phyloP scores from a whole-genome alignment of 2,888 invertebrate genomes.

The Troides aeacus region DNA sequence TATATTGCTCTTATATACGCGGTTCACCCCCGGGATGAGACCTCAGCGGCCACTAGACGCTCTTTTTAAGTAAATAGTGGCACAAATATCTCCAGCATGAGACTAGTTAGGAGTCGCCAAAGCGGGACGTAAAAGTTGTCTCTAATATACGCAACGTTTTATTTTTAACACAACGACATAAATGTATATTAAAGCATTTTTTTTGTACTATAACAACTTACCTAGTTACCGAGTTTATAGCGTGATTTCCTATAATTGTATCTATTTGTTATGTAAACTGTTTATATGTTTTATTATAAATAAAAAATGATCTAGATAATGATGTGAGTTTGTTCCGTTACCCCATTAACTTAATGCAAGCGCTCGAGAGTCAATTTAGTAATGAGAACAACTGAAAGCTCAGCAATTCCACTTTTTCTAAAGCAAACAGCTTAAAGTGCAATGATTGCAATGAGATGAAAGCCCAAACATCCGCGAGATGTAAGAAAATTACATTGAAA shows the following conservation, averaged over 20 bases:
- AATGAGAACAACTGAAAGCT: not conserved
- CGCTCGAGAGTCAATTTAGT: not conserved
- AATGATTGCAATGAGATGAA: conserved; percentile 5
- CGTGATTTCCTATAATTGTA: not conserved
- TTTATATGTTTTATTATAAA: not conserved
- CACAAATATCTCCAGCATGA: conserved; percentile 18
- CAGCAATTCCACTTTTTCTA: not conserved
- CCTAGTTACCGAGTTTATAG: too few species aligned
- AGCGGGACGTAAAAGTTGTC: conserved; percentile 2
- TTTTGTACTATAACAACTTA: too few species aligned
- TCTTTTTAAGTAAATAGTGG: conserved; percentile 27
- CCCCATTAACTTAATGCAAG: not conserved
- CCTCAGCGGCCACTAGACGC: conserved; percentile 18
- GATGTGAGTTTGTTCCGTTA: not conserved
- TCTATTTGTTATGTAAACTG: not conserved
- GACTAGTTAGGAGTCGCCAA: conserved; percentile 13
- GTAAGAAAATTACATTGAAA: conserved; percentile 18
- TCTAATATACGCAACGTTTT: not conserved
- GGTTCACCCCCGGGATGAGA: conserved; percentile 15
- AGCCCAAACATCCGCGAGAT: conserved; percentile 10
- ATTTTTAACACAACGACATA: not conserved
- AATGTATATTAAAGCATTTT: not conserved
- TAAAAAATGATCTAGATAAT: not conserved
- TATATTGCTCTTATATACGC: conserved; percentile 10
- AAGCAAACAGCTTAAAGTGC: conserved; percentile 4